Evolutionary conservation across 2,797 vertebrate genomes (phyloP), one percentile per base, ranked within the genome.

Genomic region (Perodicticus potto): DNA sequence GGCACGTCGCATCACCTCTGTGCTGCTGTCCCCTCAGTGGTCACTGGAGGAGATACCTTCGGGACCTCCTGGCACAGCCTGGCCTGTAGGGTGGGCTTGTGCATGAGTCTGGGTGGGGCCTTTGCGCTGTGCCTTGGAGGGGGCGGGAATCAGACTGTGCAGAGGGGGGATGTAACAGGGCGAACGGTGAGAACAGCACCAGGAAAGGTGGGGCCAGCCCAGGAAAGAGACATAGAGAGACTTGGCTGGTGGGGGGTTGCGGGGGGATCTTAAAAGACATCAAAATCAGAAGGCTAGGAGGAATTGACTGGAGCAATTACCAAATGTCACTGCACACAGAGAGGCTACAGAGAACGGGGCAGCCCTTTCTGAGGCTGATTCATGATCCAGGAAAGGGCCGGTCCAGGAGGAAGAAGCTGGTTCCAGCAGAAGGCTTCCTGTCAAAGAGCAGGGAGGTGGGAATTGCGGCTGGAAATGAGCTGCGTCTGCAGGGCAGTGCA

Each of bases 31-130:
- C 32, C 40, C 7, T 29, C 45, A 17, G 9, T 0, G 5, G 61
- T 61, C 53, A 14, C n/a, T 1, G 12, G n/a, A 69, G 49, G n/a
- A 16, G 19, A 53, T 9, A n/a, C 10, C 37, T 55, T 25, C 1
- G 4, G 27, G 73, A 10, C 13, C 32, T 1, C 9, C 57, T 20
- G 7, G 59, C 57, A 27, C 22, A 45, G 37, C 20, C 29, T 22
- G 13, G 12, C 49, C 14, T 6, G 14, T 0, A 0, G 19, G 5
- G 0, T 0, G 13, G 43, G 27, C 25, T 16, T 0, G 0, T 2
- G 22, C 45, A 10, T 7, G 55, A 53, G 27, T 53, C 37, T 27
- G 16, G 27, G 59, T 29, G 53, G 34, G 1, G 59, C 13, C 5
- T 49, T 76, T 43, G 37, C 1, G 1, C 6, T 27, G 37, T 32